Evolutionary conservation across 2,113 vertebrate genomes (phyloP).

Genomic region (Saguinus imperator): DNA sequence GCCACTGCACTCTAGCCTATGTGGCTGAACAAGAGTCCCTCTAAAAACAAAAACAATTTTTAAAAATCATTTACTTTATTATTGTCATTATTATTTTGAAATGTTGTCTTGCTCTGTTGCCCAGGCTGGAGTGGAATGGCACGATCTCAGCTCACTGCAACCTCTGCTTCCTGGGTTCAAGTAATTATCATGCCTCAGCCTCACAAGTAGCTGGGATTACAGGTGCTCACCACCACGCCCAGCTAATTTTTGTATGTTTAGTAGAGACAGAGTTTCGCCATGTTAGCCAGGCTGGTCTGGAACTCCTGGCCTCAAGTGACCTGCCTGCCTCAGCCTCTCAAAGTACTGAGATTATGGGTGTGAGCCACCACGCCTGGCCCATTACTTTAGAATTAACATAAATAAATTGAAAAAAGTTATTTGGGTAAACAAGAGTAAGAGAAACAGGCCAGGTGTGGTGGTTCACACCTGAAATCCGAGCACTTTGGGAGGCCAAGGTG

Average conservation of each 20-base stretch:
- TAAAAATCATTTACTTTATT: too few species aligned
- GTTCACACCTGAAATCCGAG: too few species aligned
- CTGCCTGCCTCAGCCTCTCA: background rate
- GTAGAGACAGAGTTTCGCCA: background rate
- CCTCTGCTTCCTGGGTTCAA: too few species aligned
- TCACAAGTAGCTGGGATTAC: background rate
- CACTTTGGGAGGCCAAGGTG: too few species aligned
- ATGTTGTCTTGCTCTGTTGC: too few species aligned
- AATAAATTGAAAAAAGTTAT: background rate
- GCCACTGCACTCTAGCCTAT: too few species aligned
- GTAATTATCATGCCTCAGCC: background rate
- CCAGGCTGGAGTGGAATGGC: too few species aligned
- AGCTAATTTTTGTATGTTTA: background rate
- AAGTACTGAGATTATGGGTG: background rate
- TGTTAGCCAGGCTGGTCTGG: background rate
- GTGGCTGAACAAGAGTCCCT: too few species aligned
- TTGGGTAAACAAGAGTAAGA: background rate
- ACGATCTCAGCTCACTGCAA: too few species aligned
- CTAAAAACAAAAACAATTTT: too few species aligned
- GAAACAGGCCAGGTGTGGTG: too few species aligned
- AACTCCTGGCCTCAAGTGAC: background rate
- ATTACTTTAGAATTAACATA: background rate
- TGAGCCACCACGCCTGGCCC: background rate
- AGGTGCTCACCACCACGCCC: accelerated
- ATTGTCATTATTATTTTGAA: too few species aligned